A percentile compares a stretch with the other conserved stretches of the same genome.
These are phyloP conservation scores for Myiotriccus ornatus DNA, from an alignment of 2,797 vertebrate species.

Conservation along the genomic window DNA sequence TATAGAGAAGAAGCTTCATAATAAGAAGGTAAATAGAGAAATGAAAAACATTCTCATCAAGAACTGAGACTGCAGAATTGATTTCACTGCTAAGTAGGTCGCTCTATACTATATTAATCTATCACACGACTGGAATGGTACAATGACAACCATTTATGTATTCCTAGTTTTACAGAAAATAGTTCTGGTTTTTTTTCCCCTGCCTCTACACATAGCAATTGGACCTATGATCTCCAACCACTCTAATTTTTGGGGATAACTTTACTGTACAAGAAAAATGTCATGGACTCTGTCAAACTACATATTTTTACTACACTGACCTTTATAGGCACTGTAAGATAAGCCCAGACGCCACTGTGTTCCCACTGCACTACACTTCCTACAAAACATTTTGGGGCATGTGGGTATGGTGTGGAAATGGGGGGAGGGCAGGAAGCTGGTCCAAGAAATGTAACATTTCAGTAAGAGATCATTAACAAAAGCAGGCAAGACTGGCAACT, in stretches of 20 bases:
- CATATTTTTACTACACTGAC: neutral
- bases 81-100: neutral
- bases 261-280: neutral
- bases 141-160: neutral
- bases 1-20: neutral
- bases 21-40: neutral
- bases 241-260: neutral
- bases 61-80: neutral
- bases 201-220: neutral
- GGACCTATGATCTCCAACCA: neutral
- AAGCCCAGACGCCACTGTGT: neutral
- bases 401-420: neutral
- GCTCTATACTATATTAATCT: neutral
- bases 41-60: neutral
- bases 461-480: neutral
- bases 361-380: neutral
- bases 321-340: neutral
- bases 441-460: neutral
- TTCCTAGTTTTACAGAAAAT: neutral
- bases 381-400: neutral
- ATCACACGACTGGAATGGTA: neutral
- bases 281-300: neutral
- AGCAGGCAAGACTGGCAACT: neutral
- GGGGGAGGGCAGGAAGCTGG: neutral
- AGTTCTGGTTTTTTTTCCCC: accelerated